Evolutionary conservation across 2,888 invertebrate species (phyloP), one percentile per base, ranked within the genome.

Genomic region (Notodonta ziczac): DNA sequence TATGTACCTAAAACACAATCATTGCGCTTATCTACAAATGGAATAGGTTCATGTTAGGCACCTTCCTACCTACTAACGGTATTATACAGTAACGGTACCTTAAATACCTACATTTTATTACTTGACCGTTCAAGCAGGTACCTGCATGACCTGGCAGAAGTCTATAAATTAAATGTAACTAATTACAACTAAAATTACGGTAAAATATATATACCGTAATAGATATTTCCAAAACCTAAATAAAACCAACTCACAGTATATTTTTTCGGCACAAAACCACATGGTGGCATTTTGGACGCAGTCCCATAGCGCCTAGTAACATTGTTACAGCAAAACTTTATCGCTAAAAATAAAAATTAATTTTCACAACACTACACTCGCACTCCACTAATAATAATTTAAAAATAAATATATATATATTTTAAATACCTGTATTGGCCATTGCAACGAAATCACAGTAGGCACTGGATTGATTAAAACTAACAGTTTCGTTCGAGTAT

Each of bases 181-280:
- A 40, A 40, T 7, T 40, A 24, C 24, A 24, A 24, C 24, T 24
- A 24, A 24, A 24, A 24, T 24, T 2, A 35, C 12, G 50, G 12
- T 42, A 42, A 56, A 40, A 32, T 50, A 40, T 14, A 52, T 58
- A 58, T n/a, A n/a, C n/a, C n/a, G n/a, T n/a, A 54, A 14, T 51
- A 48, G 35, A 5, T 35, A 35, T 35, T 35, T 35, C 35, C 35
- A 35, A 35, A 35, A 35, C 0, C 0, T 35, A 3, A 35, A 35
- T 35, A 35, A 35, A 35, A 35, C 5, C 0, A 53, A 77, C 90
- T 89, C 69, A 91, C 91, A 6, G 69, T 63, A 65, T 91, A 92
- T 61, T 76, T 64, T 67, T 84, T 87, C 1, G 90, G 88, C 0
- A 67, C 71, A 61, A 90, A 89, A 56, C 85, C 80, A 71, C 76